Conservation (phyloP, 2,888 invertebrate genomes). For the Eristalinus aeneus region DNA sequence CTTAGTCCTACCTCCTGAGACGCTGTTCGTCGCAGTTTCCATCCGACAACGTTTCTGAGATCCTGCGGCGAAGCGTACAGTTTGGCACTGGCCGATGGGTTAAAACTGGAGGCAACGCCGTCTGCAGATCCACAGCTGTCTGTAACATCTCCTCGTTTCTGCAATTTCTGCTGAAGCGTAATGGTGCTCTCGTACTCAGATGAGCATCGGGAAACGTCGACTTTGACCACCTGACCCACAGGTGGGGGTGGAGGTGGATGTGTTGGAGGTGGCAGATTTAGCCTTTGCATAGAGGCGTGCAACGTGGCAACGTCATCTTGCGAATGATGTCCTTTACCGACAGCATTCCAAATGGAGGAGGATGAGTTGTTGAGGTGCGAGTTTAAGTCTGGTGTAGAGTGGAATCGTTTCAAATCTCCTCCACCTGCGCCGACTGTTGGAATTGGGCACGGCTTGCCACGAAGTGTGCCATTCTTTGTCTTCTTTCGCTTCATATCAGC, state of each 20-base stretch:
- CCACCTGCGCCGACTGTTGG: conserved; percentile 77
- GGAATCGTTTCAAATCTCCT: conserved; percentile 87
- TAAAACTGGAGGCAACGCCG: conserved; percentile 91
- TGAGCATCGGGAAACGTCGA: conserved; percentile 82
- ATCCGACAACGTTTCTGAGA: conserved; percentile 86
- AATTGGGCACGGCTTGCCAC: conserved; percentile 80
- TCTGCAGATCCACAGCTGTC: conserved; percentile 73
- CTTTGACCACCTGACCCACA: conserved; percentile 86
- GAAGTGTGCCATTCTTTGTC: conserved; percentile 79
- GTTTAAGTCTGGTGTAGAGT: conserved; percentile 93
- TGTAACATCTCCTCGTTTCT: conserved; percentile 77
- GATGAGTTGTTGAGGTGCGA: conserved; percentile 80
- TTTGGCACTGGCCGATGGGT: conserved; percentile 91
- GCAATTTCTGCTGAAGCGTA: conserved; percentile 79
- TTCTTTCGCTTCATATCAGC: conserved; percentile 95
- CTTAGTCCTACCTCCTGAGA: conserved; percentile 76
- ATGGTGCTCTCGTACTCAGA: conserved; percentile 81
- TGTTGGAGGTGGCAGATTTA: conserved; percentile 88
- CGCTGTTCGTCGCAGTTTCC: conserved; percentile 82
- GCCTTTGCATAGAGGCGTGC: conserved; percentile 80
- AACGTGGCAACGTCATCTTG: conserved; percentile 86
- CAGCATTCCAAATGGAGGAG: conserved; percentile 79
- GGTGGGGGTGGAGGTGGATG: conserved; percentile 92
- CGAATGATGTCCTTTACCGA: conserved; percentile 84
- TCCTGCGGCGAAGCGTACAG: conserved; percentile 95